phyloP scores from a whole-genome alignment of 2,797 vertebrate species.

The Luscinia megarhynchos region DNA sequence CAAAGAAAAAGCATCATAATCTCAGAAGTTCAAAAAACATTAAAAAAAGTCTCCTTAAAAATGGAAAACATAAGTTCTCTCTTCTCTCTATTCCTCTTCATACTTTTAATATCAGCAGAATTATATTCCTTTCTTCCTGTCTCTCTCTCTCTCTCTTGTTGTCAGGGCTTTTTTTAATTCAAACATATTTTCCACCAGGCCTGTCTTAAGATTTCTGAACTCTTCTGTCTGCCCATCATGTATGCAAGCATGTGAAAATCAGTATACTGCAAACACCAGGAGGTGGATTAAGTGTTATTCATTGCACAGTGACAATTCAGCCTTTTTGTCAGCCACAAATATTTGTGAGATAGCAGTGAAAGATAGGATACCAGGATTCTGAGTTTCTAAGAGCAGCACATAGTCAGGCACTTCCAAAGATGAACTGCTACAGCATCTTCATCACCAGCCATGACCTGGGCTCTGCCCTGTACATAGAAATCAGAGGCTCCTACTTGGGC shows the following conservation, averaged over 20 bases:
- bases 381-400: background rate
- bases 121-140: background rate
- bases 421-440: background rate
- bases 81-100: background rate
- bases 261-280: background rate
- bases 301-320: background rate
- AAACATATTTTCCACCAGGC: background rate
- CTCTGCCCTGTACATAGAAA: background rate
- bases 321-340: background rate
- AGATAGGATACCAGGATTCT: fast-evolving
- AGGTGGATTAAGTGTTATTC: background rate
- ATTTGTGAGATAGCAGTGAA: background rate
- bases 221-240: background rate
- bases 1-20: slow-evolving; percentile 41
- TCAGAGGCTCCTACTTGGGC: background rate
- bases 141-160: background rate
- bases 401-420: background rate
- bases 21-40: background rate
- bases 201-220: background rate
- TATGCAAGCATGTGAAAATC: background rate
- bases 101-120: background rate
- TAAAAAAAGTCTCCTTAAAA: background rate
- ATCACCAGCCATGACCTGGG: background rate
- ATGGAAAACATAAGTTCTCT: background rate
- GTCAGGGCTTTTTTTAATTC: background rate